Evolutionary conservation across 1,140 invertebrate genomes (phyloP).

Genomic region (Sminthurinus signatus): DNA sequence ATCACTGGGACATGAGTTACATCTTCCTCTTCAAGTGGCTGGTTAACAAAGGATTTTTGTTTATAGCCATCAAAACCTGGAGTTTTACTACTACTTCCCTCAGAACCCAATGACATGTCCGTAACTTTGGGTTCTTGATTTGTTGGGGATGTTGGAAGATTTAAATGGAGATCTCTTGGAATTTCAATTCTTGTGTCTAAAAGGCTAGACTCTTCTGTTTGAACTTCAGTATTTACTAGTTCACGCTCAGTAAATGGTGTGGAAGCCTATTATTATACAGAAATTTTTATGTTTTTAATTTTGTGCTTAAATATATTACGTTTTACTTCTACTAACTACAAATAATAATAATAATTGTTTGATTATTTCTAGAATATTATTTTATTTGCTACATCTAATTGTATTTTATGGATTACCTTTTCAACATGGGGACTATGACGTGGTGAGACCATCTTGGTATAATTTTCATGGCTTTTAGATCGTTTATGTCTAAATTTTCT

Average conservation of each 20-base stretch:
- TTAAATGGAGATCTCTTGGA: slow-evolving; percentile 34
- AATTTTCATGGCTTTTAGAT: slow-evolving; percentile 41
- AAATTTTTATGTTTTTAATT: too few species aligned
- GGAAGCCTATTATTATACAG: neutral
- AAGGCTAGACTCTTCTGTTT: slow-evolving; percentile 53
- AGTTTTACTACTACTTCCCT: slow-evolving; percentile 39
- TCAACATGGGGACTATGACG: slow-evolving; percentile 28
- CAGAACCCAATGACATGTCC: slow-evolving; percentile 40
- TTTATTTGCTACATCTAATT: too few species aligned
- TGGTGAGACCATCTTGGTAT: slow-evolving; percentile 35
- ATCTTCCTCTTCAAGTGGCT: slow-evolving; percentile 32
- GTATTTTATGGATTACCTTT: slow-evolving; percentile 28
- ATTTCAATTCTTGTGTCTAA: neutral
- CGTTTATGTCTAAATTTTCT: slow-evolving; percentile 34
- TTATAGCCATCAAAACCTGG: slow-evolving; percentile 33
- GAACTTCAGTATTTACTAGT: slow-evolving; percentile 58
- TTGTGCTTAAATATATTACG: too few species aligned
- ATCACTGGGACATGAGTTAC: slow-evolving; percentile 6
- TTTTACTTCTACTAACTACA: too few species aligned
- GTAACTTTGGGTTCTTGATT: slow-evolving; percentile 36
- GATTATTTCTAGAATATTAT: too few species aligned
- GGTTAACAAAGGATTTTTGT: slow-evolving; percentile 25
- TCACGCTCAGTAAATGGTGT: slow-evolving; percentile 25
- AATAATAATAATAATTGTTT: too few species aligned
- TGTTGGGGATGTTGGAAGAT: slow-evolving; percentile 37